Evolutionary conservation across 2,888 invertebrate species (phyloP), one percentile per base, ranked within the genome.

Genomic region (Apodemia hepburni): DNA sequence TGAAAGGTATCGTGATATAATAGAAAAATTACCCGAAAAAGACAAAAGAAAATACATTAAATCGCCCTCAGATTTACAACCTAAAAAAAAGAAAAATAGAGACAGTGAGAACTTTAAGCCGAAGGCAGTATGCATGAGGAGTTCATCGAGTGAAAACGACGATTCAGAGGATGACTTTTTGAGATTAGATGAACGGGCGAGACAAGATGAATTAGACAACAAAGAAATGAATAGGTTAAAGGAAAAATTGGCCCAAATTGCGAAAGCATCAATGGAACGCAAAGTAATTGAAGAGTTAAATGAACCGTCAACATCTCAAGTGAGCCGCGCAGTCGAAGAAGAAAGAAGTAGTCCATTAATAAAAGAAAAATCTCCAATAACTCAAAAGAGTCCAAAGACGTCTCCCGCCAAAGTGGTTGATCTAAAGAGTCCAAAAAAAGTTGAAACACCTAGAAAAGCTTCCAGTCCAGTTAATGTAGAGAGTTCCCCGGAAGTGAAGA

Each of bases 161-260:
- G 92, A 92, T 54, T 88, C 91, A 0, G 93, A 90, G n/a, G 93
- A 92, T 11, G 93, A 93, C 58, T 88, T 92, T 38, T 73, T 92
- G 1, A 85, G 85, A 18, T 68, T 87, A 29, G 93, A 94, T 65
- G 93, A 93, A 59, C 73, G 81, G 17, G 81, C 77, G 18, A 76
- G 84, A 0, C 93, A 93, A 64, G 93, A 94, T 49, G 93, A 93
- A 61, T 88, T 94, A 60, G 93, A 94, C 68, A 73, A 80, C 33
- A 94, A 93, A 71, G 96, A 96, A 74, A 78, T 96, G 68, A 92
- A 93, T 73, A 93, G 94, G 75, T 81, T 96, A 67, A 94, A 95
- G 74, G 93, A 70, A 93, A 94, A 68, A 81, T 93, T 78, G 93
- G 95, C 63, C 92, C 95, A 66, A 66, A 95, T 96, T 81, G 96